A percentile compares a stretch with the other conserved stretches of the same genome.
Conservation (phyloP, 2,797 vertebrate species). For the Pseudopleuronectes americanus region DNA sequence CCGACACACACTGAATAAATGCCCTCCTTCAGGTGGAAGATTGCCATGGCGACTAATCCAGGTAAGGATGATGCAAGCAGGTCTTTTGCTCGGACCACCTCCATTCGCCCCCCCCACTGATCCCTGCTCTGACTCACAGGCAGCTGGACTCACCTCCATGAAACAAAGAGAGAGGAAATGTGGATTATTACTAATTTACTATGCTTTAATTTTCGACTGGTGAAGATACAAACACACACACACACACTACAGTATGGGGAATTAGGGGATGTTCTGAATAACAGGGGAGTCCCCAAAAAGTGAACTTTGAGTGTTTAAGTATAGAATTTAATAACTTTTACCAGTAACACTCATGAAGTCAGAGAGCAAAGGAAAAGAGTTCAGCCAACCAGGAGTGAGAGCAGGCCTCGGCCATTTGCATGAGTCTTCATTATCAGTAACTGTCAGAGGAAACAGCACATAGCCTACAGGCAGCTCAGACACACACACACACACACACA, state of each 20-base stretch:
- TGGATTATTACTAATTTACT: not conserved
- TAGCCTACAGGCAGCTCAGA: constrained; percentile 63
- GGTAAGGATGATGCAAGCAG: constrained; percentile 78
- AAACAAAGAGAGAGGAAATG: constrained; percentile 10
- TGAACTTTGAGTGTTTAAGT: too few species aligned
- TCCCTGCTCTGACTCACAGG: constrained; percentile 55
- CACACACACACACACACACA: constrained; percentile 35
- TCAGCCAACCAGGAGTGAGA: constrained; percentile 19
- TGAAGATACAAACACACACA: too few species aligned
- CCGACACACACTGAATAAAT: constrained; percentile 68
- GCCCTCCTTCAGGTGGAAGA: constrained; percentile 78
- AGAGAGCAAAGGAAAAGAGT: constrained; percentile 20
- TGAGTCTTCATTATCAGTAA: constrained; percentile 78
- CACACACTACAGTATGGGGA: too few species aligned
- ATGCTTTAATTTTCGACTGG: too few species aligned
- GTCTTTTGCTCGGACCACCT: constrained; percentile 81
- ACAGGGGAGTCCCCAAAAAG: too few species aligned
- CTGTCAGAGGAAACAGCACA: constrained; percentile 77
- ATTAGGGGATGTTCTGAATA: too few species aligned
- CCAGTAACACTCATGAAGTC: constrained; percentile 1
- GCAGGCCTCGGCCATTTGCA: constrained; percentile 71
- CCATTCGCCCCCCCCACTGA: constrained; percentile 60
- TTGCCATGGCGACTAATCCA: constrained; percentile 86
- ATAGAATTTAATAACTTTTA: not conserved
- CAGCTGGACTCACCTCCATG: constrained; percentile 40